A percentile compares a stretch with the other conserved stretches of the same genome.
phyloP scores from a whole-genome alignment of 2,888 invertebrate species.

The Dynastes tityus region DNA sequence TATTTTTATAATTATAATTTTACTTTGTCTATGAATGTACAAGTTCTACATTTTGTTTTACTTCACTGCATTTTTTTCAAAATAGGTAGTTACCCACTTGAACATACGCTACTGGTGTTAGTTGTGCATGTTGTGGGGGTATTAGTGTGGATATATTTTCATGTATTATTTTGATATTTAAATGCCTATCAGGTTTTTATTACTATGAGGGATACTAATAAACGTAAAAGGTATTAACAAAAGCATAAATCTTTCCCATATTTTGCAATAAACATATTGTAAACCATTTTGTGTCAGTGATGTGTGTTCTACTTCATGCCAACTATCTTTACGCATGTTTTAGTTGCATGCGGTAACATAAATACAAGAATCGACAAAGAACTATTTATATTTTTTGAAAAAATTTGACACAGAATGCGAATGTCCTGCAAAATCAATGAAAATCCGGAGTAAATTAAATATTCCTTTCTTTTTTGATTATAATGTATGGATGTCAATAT shows the following conservation, averaged over 20 bases:
- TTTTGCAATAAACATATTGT: conserved; percentile 28
- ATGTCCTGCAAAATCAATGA: background rate
- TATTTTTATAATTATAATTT: no score
- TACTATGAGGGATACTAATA: conserved; percentile 47
- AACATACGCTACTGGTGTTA: background rate
- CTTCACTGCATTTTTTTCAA: background rate
- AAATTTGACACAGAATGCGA: background rate
- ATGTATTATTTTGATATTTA: conserved; percentile 11
- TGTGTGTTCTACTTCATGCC: conserved; percentile 34
- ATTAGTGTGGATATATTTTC: conserved; percentile 24
- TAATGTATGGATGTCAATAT: background rate
- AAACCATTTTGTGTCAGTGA: conserved; percentile 44
- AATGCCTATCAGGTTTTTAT: background rate
- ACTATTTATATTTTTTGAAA: background rate
- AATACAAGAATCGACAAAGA: background rate
- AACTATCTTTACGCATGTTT: conserved; percentile 25
- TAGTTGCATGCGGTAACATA: background rate
- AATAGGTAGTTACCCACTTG: background rate
- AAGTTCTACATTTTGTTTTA: no score
- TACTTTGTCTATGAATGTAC: no score
- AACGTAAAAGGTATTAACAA: conserved; percentile 50
- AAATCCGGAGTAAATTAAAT: background rate
- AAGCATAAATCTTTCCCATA: conserved; percentile 11
- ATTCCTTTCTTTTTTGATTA: background rate
- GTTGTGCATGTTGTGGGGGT: conserved; percentile 23